Base-by-base conservation (phyloP, 2,113 vertebrate genomes). In the Pseudopipra pipra region DNA sequence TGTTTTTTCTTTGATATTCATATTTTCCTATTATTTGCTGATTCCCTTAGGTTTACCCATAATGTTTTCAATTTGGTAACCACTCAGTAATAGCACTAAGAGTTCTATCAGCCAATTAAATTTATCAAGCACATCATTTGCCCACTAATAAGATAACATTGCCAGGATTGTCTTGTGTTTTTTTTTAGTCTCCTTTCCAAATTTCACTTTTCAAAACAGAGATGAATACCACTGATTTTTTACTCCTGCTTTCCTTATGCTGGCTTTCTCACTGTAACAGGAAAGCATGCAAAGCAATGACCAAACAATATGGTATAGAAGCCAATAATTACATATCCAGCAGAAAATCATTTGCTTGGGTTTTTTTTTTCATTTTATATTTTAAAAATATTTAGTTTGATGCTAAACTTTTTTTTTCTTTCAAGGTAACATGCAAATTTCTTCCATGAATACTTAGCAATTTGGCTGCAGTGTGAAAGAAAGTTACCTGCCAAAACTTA, bases 41-140 rank as follows among this genome's bases (percentile, higher is more conserved):
- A 97, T 93, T 98, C 98, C 93, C 97, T 15, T 59, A 92, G 84
- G 97, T 71, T 97, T 97, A 91, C 65, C 79, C 82, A 87, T 96
- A 96, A 96, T 96, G 95, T 97, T 97, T 98, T 98, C 97, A 97
- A 98, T 98, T 97, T 96, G 95, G 96, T 97, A 97, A 97, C 96
- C 96, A 95, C 92, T 98, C 96, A 89, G 82, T 97, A 97, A 97
- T 96, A 98, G 93, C 85, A 85, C 77, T 97, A 95, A 97, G 96
- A 94, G 54, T 97, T 98, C 87, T 93, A 96, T 93, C 93, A 97
- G 93, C 94, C 98, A 98, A 97, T 98, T 98, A 98, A 98, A 98
- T 97, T 98, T 97, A 97, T 97, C 97, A 98, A 97, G 97, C 97
- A 97, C 94, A 97, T 97, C 92, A 95, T 98, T 96, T 97, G 89